Percentiles rank a stretch among this genome's conserved stretches.
Conservation (phyloP, 2,797 vertebrate species). For the Streptopelia turtur region DNA sequence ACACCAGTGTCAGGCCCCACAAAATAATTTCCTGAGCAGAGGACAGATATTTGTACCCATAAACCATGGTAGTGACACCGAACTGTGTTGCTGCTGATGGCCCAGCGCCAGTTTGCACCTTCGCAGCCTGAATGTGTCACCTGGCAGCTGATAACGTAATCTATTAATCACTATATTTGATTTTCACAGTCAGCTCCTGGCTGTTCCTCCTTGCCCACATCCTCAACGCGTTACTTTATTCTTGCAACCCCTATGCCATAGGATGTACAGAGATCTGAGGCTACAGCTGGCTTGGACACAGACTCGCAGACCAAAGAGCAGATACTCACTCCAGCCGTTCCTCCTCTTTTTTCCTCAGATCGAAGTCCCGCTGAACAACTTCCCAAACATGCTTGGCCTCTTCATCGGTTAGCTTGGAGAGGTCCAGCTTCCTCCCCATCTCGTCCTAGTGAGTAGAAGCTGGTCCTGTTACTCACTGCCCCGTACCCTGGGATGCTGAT, state of each 20-base stretch:
- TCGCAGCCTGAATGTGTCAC: not conserved
- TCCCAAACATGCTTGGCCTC: slow-evolving; percentile 94
- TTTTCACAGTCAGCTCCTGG: not conserved
- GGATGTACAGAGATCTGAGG: rapidly evolving
- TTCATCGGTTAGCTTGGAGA: slow-evolving; percentile 90
- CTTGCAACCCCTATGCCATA: not conserved
- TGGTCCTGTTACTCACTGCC: not conserved
- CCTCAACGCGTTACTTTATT: not conserved
- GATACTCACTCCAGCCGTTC: slow-evolving; percentile 88
- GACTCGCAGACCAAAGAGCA: rapidly evolving
- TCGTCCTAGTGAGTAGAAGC: not conserved
- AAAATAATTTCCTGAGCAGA: not conserved
- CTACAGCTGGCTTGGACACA: rapidly evolving
- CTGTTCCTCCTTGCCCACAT: not conserved
- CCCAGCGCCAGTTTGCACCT: not conserved
- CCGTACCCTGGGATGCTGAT: not conserved
- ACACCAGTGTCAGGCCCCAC: not conserved
- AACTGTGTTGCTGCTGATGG: not conserved
- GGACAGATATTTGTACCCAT: not conserved
- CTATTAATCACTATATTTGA: not conserved
- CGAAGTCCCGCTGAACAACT: slow-evolving; percentile 92
- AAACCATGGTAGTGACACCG: rapidly evolving
- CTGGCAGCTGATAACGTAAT: not conserved
- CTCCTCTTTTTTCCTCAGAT: slow-evolving; percentile 90
- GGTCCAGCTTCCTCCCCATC: slow-evolving; percentile 92